Evolutionary conservation across 2,113 vertebrate genomes (phyloP).

Genomic region (Cynopterus brachyotis): DNA sequence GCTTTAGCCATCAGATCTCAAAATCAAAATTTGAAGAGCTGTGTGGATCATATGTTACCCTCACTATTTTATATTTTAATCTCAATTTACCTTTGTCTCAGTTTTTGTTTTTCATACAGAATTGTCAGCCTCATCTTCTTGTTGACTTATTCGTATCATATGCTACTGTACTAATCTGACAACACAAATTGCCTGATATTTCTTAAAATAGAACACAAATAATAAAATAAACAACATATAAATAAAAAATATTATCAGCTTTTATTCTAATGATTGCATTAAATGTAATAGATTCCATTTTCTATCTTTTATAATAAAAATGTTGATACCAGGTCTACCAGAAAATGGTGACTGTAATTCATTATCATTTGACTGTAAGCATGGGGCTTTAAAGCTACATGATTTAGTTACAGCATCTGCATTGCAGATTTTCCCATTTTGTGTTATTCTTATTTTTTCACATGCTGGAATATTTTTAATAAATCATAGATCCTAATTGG

Average conservation of each 20-base stretch:
- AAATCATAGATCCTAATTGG: neutral
- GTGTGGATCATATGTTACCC: too few relatives aligned
- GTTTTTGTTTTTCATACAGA: neutral
- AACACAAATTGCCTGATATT: neutral
- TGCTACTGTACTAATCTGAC: neutral
- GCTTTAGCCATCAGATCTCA: neutral
- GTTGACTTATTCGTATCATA: neutral
- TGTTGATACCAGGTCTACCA: neutral
- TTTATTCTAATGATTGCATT: neutral
- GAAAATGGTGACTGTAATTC: neutral
- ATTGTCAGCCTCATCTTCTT: neutral
- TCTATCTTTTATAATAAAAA: slow-evolving; percentile 5
- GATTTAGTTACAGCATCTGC: neutral
- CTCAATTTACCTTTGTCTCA: neutral
- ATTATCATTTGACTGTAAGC: neutral
- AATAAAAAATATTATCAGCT: neutral
- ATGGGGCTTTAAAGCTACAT: neutral
- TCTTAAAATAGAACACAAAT: neutral
- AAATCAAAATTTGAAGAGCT: neutral
- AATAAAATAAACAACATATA: neutral
- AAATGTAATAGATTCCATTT: neutral
- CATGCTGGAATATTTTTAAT: neutral
- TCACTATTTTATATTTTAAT: neutral
- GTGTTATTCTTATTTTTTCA: neutral
- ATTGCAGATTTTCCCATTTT: neutral